A percentile compares a stretch with the other conserved stretches of the same genome.
phyloP scores from a whole-genome alignment of 2,797 vertebrate species.

The Cynodonichthys magdalenae region DNA sequence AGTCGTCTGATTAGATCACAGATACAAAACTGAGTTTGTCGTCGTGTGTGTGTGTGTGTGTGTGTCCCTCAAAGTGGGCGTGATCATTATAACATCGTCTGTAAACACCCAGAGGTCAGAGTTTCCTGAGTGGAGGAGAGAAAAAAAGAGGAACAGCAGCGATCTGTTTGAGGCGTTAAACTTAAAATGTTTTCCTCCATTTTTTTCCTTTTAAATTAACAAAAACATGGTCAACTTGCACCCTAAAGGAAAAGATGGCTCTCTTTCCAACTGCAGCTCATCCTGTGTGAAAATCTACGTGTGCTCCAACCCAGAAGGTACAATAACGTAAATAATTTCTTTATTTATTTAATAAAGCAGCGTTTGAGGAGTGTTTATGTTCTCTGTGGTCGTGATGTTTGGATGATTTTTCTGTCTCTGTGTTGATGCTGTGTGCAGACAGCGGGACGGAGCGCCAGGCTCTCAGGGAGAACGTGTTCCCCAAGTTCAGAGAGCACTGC shows the following conservation, averaged over 20 bases:
- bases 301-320: conserved; percentile 82
- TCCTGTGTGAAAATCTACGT: conserved; percentile 81
- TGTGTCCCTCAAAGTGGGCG: conserved; percentile 42
- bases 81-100: conserved; percentile 37
- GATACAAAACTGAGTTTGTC: background rate
- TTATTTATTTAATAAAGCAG: too few species aligned
- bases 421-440: conserved; percentile 61
- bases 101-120: conserved; percentile 39
- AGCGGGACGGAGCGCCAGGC: conserved; percentile 75
- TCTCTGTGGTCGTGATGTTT: background rate
- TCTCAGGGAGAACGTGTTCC: conserved; percentile 77
- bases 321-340: background rate
- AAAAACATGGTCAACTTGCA: background rate
- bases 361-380: background rate
- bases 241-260: conserved; percentile 10
- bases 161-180: background rate
- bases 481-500: conserved; percentile 78
- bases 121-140: conserved; percentile 64
- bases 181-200: background rate
- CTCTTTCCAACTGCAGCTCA: conserved; percentile 23
- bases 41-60: too few species aligned
- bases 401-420: conserved; percentile 3
- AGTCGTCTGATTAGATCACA: background rate
- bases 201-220: background rate
- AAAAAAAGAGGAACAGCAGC: conserved; percentile 17